phyloP scores from a whole-genome alignment of 2,888 invertebrate genomes.

The Cancer borealis region DNA sequence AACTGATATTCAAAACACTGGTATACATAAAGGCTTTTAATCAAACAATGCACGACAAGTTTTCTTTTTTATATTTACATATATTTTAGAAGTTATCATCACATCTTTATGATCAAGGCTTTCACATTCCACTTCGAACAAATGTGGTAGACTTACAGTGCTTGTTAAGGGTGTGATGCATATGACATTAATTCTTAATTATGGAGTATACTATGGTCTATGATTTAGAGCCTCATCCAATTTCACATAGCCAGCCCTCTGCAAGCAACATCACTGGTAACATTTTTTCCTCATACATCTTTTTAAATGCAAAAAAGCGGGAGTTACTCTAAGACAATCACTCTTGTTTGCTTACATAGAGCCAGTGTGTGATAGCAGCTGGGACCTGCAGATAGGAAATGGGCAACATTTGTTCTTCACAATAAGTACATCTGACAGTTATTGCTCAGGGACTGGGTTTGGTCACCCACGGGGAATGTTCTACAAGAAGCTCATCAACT shows the following conservation, averaged over 20 bases:
- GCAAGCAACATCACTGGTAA: slow-evolving; percentile 41
- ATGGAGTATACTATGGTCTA: slow-evolving; percentile 45
- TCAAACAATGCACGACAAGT: slow-evolving; percentile 16
- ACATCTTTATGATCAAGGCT: slow-evolving; percentile 45
- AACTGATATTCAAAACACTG: neutral
- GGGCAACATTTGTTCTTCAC: slow-evolving; percentile 61
- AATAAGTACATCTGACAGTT: slow-evolving; percentile 71
- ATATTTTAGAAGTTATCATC: slow-evolving; percentile 45
- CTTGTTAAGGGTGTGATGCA: slow-evolving; percentile 45
- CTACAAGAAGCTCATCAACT: slow-evolving; percentile 75
- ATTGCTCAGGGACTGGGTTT: slow-evolving; percentile 73
- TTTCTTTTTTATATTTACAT: slow-evolving; percentile 45
- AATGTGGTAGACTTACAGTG: slow-evolving; percentile 45
- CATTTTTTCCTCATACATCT: slow-evolving; percentile 39
- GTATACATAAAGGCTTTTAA: slow-evolving; percentile 16
- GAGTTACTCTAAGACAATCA: slow-evolving; percentile 36
- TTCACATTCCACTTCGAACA: slow-evolving; percentile 43
- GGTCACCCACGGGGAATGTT: slow-evolving; percentile 70
- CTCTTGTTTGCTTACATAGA: slow-evolving; percentile 55
- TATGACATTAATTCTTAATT: slow-evolving; percentile 45
- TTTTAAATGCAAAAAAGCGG: slow-evolving; percentile 34
- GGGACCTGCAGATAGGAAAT: slow-evolving; percentile 54
- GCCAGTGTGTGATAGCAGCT: slow-evolving; percentile 62
- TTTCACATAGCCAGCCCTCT: slow-evolving; percentile 35
- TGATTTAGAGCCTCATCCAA: slow-evolving; percentile 41